phyloP scores from a whole-genome alignment of 2,113 vertebrate genomes.

The Lipotes vexillifer region DNA sequence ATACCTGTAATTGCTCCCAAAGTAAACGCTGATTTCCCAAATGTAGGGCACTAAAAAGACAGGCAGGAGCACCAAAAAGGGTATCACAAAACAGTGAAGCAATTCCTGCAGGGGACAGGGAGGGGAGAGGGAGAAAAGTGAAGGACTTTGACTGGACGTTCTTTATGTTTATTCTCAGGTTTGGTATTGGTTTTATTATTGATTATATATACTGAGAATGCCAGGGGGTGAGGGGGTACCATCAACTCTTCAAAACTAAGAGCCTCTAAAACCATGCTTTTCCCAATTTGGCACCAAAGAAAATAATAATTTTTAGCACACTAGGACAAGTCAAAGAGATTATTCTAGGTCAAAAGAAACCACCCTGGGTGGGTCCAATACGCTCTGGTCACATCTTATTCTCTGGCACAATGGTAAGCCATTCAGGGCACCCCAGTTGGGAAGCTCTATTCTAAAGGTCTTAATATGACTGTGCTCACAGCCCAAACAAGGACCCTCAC shows the following conservation, averaged over 20 bases:
- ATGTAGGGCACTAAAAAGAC: background rate
- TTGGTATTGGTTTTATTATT: background rate
- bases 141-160: background rate
- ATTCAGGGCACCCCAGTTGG: background rate
- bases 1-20: background rate
- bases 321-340: background rate
- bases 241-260: conserved; percentile 17
- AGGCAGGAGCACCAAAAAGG: background rate
- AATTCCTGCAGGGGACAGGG: background rate
- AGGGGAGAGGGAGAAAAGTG: background rate
- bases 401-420: background rate
- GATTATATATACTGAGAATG: background rate
- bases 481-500: background rate
- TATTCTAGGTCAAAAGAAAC: conserved; percentile 28
- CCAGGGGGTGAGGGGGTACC: background rate
- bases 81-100: background rate
- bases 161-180: conserved; percentile 6
- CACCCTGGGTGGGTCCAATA: background rate
- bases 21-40: background rate
- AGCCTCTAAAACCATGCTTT: conserved; percentile 26
- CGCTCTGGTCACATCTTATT: background rate
- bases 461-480: background rate
- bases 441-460: background rate
- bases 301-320: conserved; percentile 17
- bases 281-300: conserved; percentile 5